Percentiles rank a stretch among this genome's conserved stretches.
Evolutionary conservation across 2,113 vertebrate genomes (phyloP).

Genomic region (Bambusicola thoracicus): DNA sequence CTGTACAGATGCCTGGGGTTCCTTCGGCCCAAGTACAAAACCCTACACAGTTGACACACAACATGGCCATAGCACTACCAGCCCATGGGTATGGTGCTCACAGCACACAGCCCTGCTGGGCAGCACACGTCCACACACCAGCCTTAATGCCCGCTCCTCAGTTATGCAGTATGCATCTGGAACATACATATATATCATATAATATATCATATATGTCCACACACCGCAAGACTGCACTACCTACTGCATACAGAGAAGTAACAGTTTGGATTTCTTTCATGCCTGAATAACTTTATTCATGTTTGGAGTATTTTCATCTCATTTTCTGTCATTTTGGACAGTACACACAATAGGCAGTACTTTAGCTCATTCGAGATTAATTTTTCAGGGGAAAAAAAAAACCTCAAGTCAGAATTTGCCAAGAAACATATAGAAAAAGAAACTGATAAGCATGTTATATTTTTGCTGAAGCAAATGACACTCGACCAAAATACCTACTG

Average conservation of each 20-base stretch:
- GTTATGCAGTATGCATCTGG: not conserved
- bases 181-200: not conserved
- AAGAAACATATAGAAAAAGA: not conserved
- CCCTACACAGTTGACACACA: too few species aligned
- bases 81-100: not conserved
- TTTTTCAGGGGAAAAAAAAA: not conserved
- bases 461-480: not conserved
- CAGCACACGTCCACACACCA: rapidly evolving
- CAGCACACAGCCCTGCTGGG: not conserved
- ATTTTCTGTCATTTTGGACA: not conserved
- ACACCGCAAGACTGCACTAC: not conserved
- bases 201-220: too few species aligned
- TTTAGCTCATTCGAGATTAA: not conserved
- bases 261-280: not conserved
- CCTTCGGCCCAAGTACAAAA: too few species aligned
- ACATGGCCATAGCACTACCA: not conserved
- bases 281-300: not conserved
- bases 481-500: not conserved
- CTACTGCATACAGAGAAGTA: not conserved
- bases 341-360: not conserved
- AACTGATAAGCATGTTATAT: not conserved
- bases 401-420: not conserved
- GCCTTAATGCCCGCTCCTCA: not conserved
- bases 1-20: too few species aligned
- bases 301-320: not conserved